Evolutionary conservation across 2,113 vertebrate genomes (phyloP).

Genomic region (Chaetura pelagica): DNA sequence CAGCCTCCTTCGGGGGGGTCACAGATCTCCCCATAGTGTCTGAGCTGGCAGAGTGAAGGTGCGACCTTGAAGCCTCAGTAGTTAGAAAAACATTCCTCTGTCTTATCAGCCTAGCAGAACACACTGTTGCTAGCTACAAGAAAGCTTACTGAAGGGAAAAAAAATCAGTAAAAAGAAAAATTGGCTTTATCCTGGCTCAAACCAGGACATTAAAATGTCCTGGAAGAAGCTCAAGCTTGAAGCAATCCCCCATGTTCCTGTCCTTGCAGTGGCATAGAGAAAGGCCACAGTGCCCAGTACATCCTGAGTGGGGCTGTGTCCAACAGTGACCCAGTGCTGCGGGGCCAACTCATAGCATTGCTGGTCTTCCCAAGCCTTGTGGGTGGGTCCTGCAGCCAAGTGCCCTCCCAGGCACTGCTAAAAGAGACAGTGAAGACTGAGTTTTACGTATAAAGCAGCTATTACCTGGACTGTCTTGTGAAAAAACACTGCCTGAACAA

Average conservation of each 20-base stretch:
- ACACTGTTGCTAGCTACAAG: too few relatives aligned
- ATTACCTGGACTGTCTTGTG: neutral
- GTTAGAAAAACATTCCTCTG: too few relatives aligned
- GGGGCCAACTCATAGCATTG: neutral
- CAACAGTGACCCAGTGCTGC: accelerated
- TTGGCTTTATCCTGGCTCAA: too few relatives aligned
- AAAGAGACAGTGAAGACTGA: neutral
- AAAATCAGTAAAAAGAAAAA: too few relatives aligned
- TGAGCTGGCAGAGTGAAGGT: too few relatives aligned
- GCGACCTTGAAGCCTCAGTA: too few relatives aligned
- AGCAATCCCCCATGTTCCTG: neutral
- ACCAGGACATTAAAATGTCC: too few relatives aligned
- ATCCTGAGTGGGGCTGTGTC: neutral
- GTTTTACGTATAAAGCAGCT: neutral
- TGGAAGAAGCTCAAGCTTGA: neutral
- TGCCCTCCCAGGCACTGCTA: neutral
- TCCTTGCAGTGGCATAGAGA: neutral
- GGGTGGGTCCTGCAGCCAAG: accelerated
- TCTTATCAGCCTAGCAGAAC: too few relatives aligned
- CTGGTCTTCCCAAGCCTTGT: neutral
- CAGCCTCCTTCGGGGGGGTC: too few relatives aligned
- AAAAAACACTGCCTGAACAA: neutral
- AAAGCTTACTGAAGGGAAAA: too few relatives aligned
- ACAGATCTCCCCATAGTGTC: too few relatives aligned
- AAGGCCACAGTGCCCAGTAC: neutral